Evolutionary conservation across 1,140 invertebrate genomes (phyloP).

Genomic region (Melanaphis sacchari): DNA sequence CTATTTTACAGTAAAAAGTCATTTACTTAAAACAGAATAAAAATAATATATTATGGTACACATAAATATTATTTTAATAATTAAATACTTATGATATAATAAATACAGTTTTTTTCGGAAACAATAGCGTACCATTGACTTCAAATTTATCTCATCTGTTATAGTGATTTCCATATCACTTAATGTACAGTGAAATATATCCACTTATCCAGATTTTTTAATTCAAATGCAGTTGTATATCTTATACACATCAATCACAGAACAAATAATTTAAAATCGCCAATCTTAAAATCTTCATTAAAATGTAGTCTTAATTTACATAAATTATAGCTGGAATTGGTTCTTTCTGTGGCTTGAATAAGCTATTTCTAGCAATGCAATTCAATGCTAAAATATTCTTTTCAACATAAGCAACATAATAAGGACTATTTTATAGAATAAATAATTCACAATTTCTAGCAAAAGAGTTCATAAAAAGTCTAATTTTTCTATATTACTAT

Average conservation of each 20-base stretch:
- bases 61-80: too few relatives aligned
- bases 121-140: too few relatives aligned
- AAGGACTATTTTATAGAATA: neutral
- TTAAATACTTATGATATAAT: too few relatives aligned
- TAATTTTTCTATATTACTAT: neutral
- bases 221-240: neutral
- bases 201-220: too few relatives aligned
- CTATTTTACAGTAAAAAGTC: too few relatives aligned
- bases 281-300: neutral
- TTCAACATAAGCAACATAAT: neutral
- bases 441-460: neutral
- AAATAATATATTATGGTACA: too few relatives aligned
- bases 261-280: neutral
- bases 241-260: neutral
- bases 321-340: neutral
- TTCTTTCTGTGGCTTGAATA: neutral
- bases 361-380: neutral
- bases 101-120: too few relatives aligned
- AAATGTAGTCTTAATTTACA: neutral
- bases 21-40: too few relatives aligned
- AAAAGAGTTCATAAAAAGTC: neutral
- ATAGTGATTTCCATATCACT: too few relatives aligned
- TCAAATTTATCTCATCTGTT: too few relatives aligned
- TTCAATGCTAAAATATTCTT: neutral
- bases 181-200: too few relatives aligned